Evolutionary conservation across 2,888 invertebrate genomes (phyloP).

Genomic region (Stenchaetothrips biformis): DNA sequence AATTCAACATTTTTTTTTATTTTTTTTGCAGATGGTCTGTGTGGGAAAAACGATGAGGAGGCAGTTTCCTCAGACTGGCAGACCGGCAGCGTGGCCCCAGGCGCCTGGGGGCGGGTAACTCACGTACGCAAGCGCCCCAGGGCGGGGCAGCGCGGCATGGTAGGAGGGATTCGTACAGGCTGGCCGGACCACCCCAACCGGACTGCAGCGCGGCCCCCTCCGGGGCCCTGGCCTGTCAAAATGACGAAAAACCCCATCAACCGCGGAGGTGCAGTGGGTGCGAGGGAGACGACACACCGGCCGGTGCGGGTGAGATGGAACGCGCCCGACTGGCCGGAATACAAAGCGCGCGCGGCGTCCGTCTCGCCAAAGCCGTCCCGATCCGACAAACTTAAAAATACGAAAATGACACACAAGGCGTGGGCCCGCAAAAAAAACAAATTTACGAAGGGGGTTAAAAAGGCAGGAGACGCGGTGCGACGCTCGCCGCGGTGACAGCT

Average conservation of each 20-base stretch:
- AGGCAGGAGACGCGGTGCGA: background rate
- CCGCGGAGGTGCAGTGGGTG: background rate
- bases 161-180: too few relatives aligned
- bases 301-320: background rate
- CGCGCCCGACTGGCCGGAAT: background rate
- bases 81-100: too few relatives aligned
- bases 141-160: too few relatives aligned
- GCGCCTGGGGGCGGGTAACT: too few relatives aligned
- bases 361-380: background rate
- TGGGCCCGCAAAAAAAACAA: background rate
- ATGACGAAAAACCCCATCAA: conserved; percentile 5
- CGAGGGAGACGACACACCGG: background rate
- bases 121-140: too few relatives aligned
- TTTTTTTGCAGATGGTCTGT: too few relatives aligned
- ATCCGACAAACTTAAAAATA: background rate
- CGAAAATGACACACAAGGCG: conserved; percentile 6
- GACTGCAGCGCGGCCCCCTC: too few relatives aligned
- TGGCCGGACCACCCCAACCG: too few relatives aligned
- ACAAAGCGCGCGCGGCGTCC: background rate
- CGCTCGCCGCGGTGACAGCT: background rate
- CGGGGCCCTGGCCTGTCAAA: background rate
- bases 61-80: too few relatives aligned
- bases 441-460: background rate
- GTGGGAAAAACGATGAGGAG: too few relatives aligned
- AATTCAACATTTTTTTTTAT: too few relatives aligned